Evolutionary conservation across 2,113 vertebrate species (phyloP), one percentile per base, ranked within the genome.

Genomic region (Entomyzon cyanotis): DNA sequence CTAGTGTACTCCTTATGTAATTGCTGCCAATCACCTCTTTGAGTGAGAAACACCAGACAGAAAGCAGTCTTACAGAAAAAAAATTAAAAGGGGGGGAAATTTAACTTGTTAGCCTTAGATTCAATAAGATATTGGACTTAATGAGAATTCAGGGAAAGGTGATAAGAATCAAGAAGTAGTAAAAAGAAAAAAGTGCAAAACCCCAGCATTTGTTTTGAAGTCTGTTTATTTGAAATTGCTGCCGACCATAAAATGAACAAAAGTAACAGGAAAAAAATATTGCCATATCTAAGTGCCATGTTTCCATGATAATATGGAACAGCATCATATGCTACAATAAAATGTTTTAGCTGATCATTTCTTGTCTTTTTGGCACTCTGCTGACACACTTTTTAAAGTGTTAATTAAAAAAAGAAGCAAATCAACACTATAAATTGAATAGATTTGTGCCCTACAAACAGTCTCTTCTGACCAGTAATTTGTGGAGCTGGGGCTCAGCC

Each of bases 321-420:
- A 62, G 90, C 41, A 60, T 95, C 90, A 81, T 93, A 90, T 84
- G 94, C 46, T 56, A 41, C 88, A 93, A 64, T 63, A 91, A 93
- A 95, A 78, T 68, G 35, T 81, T 96, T 68, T 33, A 70, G 76
- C 44, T 84, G 85, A 95, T 96, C 33, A 92, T 86, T 93, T 96
- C 71, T 94, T 89, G 52, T 90, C 88, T 87, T 94, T 84, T 79
- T 96, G 86, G 92, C 93, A 94, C 46, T 90, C 71, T 14, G 22
- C 85, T 95, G 88, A 84, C 88, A 95, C 56, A 76, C 58, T 96
- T 96, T 75, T n/a, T 5, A 52, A 93, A 96, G 86, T 78, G 76
- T 94, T 96, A 96, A 96, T 97, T 95, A 96, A 93, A 92, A 92
- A 93, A 94, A 84, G 37, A 96, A 94, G 84, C 68, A 96, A 94